These are phyloP conservation scores for Gambusia yucatana DNA, from an alignment of 2,797 vertebrate species.

Conservation along the genomic window DNA sequence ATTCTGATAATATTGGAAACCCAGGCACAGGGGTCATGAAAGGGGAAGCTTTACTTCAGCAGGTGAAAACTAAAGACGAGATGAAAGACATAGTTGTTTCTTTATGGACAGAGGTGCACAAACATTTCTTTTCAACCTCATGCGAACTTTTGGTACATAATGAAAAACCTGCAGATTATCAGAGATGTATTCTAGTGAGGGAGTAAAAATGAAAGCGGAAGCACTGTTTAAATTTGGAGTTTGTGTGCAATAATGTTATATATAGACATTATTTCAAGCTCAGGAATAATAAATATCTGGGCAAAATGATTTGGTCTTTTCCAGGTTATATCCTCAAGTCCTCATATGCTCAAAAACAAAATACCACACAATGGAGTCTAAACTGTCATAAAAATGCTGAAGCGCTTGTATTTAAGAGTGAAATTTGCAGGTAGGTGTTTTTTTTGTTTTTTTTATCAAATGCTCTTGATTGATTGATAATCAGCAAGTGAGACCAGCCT, in stretches of 20 bases:
- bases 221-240: background rate
- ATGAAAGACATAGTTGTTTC: background rate
- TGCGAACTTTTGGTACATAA: background rate
- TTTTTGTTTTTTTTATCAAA: background rate
- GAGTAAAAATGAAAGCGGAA: background rate
- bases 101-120: background rate
- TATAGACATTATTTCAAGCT: background rate
- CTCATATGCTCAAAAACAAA: background rate
- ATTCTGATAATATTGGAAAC: conserved; percentile 60
- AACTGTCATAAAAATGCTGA: background rate
- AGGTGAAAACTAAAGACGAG: background rate
- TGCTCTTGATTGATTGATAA: background rate
- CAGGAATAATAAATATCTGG: background rate
- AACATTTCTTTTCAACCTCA: background rate
- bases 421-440: background rate
- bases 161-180: background rate
- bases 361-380: background rate
- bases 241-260: background rate
- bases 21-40: background rate
- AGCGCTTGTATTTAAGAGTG: background rate
- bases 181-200: background rate
- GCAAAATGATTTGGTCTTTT: background rate
- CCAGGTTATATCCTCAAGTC: background rate
- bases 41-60: background rate
- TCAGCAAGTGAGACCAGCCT: background rate